phyloP scores from a whole-genome alignment of 1,140 invertebrate species.

The Diachasma alloeum region DNA sequence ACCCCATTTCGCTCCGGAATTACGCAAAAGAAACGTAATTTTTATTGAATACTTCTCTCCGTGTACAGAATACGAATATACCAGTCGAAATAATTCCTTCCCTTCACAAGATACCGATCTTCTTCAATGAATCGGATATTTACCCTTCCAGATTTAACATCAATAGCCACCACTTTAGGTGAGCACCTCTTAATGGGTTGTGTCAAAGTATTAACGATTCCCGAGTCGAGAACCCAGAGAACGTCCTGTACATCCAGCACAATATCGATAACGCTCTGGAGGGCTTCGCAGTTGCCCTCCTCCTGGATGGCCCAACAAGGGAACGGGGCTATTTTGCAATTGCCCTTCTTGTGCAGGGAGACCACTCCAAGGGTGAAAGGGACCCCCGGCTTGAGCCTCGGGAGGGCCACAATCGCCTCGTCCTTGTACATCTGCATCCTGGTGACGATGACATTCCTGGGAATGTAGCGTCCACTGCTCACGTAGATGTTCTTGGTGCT shows the following conservation, averaged over 20 bases:
- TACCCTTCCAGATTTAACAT: slow-evolving; percentile 67
- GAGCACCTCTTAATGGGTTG: slow-evolving; percentile 70
- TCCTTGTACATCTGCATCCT: slow-evolving; percentile 69
- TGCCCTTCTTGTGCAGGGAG: slow-evolving; percentile 67
- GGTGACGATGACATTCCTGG: slow-evolving; percentile 70
- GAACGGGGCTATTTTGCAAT: slow-evolving; percentile 63
- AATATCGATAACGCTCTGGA: slow-evolving; percentile 71
- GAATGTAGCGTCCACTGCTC: slow-evolving; percentile 66
- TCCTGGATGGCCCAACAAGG: slow-evolving; percentile 72
- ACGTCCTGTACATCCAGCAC: slow-evolving; percentile 68
- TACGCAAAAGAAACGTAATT: no score
- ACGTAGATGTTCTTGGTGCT: slow-evolving; percentile 69
- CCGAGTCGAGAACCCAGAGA: slow-evolving; percentile 75
- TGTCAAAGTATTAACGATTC: slow-evolving; percentile 72
- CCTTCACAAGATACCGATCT: no score
- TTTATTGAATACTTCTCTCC: no score
- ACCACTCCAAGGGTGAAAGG: slow-evolving; percentile 71
- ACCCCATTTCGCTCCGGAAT: no score
- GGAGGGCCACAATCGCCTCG: slow-evolving; percentile 67
- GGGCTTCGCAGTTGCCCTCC: slow-evolving; percentile 69
- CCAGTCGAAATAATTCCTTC: no score
- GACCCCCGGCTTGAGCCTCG: slow-evolving; percentile 69
- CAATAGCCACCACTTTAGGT: slow-evolving; percentile 74
- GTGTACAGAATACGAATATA: no score
- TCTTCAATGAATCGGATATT: background rate